A percentile compares a stretch with the other conserved stretches of the same genome.
These are phyloP conservation scores for Poeciliopsis infans DNA, from an alignment of 2,797 vertebrate genomes.

Conservation along the genomic window DNA sequence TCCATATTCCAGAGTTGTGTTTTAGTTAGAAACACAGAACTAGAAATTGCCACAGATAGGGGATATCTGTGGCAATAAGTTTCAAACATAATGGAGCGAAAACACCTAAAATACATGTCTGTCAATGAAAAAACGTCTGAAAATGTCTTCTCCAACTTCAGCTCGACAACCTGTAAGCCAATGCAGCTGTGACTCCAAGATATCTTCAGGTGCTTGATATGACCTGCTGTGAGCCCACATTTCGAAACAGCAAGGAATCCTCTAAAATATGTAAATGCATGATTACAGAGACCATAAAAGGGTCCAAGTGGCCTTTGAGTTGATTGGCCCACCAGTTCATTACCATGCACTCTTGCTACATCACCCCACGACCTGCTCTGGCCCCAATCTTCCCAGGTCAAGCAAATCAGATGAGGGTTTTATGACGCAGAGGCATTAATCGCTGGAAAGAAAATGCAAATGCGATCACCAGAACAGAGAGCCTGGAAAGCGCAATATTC, in stretches of 20 bases:
- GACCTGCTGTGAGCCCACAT: constrained; percentile 14
- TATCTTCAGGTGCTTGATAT: background rate
- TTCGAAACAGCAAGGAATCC: constrained; percentile 15
- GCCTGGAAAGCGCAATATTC: background rate
- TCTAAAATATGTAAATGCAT: constrained; percentile 33
- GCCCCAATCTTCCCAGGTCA: constrained; percentile 11
- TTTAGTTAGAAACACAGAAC: background rate
- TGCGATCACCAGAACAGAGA: too few relatives aligned
- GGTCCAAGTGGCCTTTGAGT: constrained; percentile 28
- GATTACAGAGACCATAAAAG: constrained; percentile 14
- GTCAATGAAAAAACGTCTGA: background rate
- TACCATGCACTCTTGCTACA: constrained; percentile 31
- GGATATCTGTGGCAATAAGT: background rate
- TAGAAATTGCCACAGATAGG: background rate
- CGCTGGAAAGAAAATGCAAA: constrained; percentile 19
- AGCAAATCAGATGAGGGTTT: constrained; percentile 13
- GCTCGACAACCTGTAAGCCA: background rate
- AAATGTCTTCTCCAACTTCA: background rate
- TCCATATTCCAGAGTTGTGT: background rate
- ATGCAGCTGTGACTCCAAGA: background rate
- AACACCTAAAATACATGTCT: background rate
- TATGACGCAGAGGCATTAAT: constrained; percentile 8
- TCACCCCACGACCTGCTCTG: background rate
- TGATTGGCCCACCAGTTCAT: constrained; percentile 48
- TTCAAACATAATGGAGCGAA: background rate